These are phyloP conservation scores for Coturnix japonica DNA, from an alignment of 2,113 vertebrate species.

Conservation along the genomic window DNA sequence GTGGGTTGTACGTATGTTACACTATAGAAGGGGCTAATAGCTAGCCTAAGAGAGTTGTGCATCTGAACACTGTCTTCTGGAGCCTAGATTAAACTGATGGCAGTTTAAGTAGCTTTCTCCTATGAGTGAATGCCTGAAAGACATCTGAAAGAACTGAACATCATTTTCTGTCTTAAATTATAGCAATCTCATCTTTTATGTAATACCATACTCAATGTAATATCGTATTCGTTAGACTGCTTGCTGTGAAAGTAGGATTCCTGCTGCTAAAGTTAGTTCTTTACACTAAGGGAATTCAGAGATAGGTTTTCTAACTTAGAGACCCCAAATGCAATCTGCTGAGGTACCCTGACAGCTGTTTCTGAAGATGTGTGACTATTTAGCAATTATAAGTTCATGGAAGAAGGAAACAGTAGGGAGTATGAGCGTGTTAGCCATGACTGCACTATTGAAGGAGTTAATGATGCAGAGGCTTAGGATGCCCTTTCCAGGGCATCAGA, in stretches of 20 bases:
- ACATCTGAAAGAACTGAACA: not conserved
- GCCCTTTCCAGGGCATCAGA: not conserved
- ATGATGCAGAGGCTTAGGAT: not conserved
- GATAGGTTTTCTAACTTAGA: not conserved
- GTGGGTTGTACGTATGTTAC: not conserved
- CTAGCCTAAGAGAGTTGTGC: not conserved
- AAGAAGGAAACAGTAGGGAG: not conserved
- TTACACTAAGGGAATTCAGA: not conserved
- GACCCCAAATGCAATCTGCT: not conserved
- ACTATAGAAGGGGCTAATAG: not conserved
- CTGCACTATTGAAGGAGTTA: not conserved
- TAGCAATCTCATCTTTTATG: not conserved
- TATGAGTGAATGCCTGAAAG: not conserved
- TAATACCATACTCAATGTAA: not conserved
- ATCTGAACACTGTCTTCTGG: fast-evolving
- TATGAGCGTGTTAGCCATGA: no score
- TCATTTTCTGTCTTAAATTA: not conserved
- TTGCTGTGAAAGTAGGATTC: not conserved
- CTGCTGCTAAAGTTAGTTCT: not conserved
- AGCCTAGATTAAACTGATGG: not conserved
- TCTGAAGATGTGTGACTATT: not conserved
- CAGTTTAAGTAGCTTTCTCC: not conserved
- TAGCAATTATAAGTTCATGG: not conserved
- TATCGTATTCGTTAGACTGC: not conserved
- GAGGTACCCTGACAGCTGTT: not conserved